Evolutionary conservation across 2,888 invertebrate genomes (phyloP).

Genomic region (Alviniconcha strummeri): DNA sequence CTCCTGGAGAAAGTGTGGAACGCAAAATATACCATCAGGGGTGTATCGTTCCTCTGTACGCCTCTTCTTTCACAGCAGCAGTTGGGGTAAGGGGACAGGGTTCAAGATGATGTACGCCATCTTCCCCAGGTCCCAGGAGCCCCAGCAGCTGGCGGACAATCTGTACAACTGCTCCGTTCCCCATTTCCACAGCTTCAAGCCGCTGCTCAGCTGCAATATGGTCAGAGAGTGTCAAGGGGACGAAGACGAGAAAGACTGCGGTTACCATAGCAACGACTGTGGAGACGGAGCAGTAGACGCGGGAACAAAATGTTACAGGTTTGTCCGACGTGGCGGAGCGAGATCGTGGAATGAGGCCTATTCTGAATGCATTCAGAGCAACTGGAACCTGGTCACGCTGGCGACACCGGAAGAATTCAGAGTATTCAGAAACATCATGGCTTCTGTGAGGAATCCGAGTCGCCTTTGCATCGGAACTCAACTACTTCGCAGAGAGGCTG

Average conservation of each 20-base stretch:
- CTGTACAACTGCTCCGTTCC: constrained; percentile 15
- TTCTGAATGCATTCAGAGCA: background rate
- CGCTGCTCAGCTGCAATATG: constrained; percentile 7
- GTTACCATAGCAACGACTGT: background rate
- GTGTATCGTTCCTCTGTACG: background rate
- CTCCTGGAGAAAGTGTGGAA: background rate
- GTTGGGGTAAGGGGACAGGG: background rate
- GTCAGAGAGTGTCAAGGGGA: background rate
- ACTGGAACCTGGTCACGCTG: no score
- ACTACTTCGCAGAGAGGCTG: no score
- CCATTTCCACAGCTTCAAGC: background rate
- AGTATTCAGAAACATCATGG: background rate
- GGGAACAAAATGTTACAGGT: constrained; percentile 4
- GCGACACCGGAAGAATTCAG: background rate
- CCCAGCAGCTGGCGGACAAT: background rate
- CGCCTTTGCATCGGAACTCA: background rate
- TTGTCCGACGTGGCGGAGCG: no score
- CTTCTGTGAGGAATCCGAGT: background rate
- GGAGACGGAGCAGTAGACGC: background rate
- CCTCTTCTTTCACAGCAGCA: background rate
- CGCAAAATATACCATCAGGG: background rate
- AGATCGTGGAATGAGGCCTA: background rate
- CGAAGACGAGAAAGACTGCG: constrained; percentile 14
- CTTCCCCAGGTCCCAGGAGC: background rate
- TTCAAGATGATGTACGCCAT: constrained; percentile 15